Evolutionary conservation across 1,140 invertebrate species (phyloP).

Genomic region (Probaryconus sp.): DNA sequence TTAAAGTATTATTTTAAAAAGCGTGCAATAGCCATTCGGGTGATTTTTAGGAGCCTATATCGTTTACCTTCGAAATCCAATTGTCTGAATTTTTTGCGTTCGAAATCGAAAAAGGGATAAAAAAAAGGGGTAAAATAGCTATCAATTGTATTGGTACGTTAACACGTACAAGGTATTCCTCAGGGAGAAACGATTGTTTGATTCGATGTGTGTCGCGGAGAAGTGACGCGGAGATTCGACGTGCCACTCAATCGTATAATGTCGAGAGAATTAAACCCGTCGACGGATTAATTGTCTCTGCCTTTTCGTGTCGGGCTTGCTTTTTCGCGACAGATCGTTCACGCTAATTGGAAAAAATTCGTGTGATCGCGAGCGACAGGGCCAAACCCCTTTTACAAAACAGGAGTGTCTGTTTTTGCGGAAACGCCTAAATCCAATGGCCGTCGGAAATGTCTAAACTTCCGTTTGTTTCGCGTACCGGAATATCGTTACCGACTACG

Average conservation of each 20-base stretch:
- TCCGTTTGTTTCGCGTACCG: conserved; percentile 8
- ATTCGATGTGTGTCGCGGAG: conserved; percentile 40
- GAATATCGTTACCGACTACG: conserved; percentile 33
- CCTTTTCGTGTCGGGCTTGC: conserved; percentile 35
- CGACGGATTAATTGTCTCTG: conserved; percentile 70
- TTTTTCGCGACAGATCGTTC: conserved; percentile 65
- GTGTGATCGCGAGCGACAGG: conserved; percentile 23
- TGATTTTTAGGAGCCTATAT: too few species aligned
- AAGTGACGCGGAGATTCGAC: conserved; percentile 51
- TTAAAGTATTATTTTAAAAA: too few species aligned
- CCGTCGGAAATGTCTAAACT: conserved; percentile 15
- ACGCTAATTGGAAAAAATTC: conserved; percentile 68
- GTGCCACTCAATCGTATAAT: conserved; percentile 71
- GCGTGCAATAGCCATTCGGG: too few species aligned
- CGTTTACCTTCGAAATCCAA: too few species aligned
- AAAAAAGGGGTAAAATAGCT: conserved; percentile 7
- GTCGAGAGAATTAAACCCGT: conserved; percentile 71
- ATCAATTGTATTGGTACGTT: conserved; percentile 13
- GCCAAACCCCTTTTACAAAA: conserved; percentile 29
- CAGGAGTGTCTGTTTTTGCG: conserved; percentile 26
- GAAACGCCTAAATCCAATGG: neutral
- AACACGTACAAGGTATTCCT: conserved; percentile 42
- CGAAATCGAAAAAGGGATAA: neutral
- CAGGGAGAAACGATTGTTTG: conserved; percentile 58
- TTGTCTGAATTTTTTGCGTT: conserved; percentile 10